Evolutionary conservation across 2,113 vertebrate species (phyloP).

Genomic region (Pseudopodoces humilis): DNA sequence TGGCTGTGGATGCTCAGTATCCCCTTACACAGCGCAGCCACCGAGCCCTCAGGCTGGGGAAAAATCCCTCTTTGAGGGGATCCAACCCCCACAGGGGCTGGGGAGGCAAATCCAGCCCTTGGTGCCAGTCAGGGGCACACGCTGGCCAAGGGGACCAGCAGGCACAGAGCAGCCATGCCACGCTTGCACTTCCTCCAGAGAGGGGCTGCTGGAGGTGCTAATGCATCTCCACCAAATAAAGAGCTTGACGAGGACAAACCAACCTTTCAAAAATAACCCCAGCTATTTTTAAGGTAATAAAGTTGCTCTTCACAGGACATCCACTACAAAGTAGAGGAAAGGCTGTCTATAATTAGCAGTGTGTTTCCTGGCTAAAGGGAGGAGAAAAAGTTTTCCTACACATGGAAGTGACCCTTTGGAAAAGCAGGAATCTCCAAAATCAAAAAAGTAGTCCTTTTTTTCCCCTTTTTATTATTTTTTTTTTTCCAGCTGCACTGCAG

Average conservation of each 20-base stretch:
- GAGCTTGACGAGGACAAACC: not conserved
- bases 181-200: not conserved
- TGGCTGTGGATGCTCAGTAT: not conserved
- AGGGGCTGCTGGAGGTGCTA: not conserved
- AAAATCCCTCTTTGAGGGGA: not conserved
- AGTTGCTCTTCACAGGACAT: not conserved
- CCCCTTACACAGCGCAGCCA: not conserved
- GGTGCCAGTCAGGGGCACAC: not conserved
- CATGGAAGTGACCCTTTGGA: not conserved
- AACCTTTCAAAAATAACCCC: slow-evolving; percentile 63
- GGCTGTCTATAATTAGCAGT: slow-evolving; percentile 55
- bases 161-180: not conserved
- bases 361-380: not conserved
- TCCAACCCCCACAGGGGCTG: not conserved
- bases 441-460: too few relatives aligned
- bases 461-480: not conserved
- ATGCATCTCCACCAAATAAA: not conserved
- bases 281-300: slow-evolving; percentile 11
- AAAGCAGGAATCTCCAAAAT: not conserved
- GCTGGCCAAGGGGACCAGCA: not conserved
- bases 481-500: not conserved
- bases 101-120: not conserved
- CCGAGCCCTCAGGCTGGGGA: not conserved
- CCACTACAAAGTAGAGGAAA: not conserved
- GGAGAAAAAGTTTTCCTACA: not conserved